phyloP scores from a whole-genome alignment of 2,888 invertebrate species.

The Vanessa cardui region DNA sequence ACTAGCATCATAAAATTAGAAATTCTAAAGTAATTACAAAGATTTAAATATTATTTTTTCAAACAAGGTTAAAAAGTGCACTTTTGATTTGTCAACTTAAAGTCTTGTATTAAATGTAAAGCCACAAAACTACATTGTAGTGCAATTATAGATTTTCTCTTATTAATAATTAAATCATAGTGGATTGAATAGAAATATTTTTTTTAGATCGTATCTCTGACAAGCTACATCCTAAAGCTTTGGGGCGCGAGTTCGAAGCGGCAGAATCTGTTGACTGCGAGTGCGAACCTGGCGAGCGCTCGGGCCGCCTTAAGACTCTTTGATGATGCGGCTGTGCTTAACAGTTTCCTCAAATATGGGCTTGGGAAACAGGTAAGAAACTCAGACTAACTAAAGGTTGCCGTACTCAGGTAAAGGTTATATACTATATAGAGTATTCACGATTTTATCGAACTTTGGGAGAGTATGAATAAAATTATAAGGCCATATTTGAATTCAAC shows the following conservation, averaged over 20 bases:
- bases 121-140: too few relatives aligned
- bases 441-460: too few relatives aligned
- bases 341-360: slow-evolving; percentile 87
- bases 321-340: slow-evolving; percentile 91
- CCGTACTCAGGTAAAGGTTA: not conserved
- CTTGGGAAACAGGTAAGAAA: slow-evolving; percentile 78
- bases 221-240: slow-evolving; percentile 89
- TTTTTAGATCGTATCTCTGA: slow-evolving; percentile 85
- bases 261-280: slow-evolving; percentile 81
- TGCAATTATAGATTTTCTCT: too few relatives aligned
- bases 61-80: too few relatives aligned
- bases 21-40: too few relatives aligned
- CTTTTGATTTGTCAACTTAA: too few relatives aligned
- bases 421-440: not conserved
- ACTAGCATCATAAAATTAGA: too few relatives aligned
- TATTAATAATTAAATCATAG: not conserved
- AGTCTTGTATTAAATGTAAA: too few relatives aligned
- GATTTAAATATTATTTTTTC: too few relatives aligned
- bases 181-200: not conserved
- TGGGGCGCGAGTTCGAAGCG: slow-evolving; percentile 84
- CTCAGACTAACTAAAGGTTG: not conserved
- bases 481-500: too few relatives aligned
- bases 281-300: slow-evolving; percentile 87
- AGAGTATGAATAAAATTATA: too few relatives aligned
- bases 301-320: slow-evolving; percentile 90